Conservation (phyloP, 2,888 invertebrate species). For the Papilio demoleus region DNA sequence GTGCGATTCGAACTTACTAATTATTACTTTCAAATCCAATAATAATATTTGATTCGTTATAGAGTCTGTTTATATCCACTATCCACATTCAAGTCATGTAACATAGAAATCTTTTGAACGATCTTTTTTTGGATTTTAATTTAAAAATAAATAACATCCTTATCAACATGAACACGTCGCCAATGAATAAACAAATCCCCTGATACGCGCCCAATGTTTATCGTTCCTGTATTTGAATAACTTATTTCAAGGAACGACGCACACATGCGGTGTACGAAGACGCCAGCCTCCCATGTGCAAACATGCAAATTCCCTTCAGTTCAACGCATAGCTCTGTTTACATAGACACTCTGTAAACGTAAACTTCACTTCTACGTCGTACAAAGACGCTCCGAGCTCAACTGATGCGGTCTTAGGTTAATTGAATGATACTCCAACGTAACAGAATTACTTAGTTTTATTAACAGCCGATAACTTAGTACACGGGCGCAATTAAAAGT, state of each 20-base stretch:
- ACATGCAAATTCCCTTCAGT: slow-evolving; percentile 71
- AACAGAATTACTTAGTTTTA: slow-evolving; percentile 28
- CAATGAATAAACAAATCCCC: slow-evolving; percentile 34
- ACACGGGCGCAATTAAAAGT: background rate
- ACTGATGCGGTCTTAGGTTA: slow-evolving; percentile 62
- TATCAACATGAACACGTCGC: background rate
- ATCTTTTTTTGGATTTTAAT: too few species aligned
- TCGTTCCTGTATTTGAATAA: slow-evolving; percentile 58
- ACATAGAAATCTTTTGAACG: background rate
- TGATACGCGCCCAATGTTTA: slow-evolving; percentile 54
- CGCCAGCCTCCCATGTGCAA: slow-evolving; percentile 53
- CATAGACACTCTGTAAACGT: slow-evolving; percentile 60
- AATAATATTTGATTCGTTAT: too few species aligned
- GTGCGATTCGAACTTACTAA: too few species aligned
- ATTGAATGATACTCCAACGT: slow-evolving; percentile 53
- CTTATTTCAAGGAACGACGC: slow-evolving; percentile 52
- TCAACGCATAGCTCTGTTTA: slow-evolving; percentile 65
- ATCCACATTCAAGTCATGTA: background rate
- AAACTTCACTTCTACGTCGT: slow-evolving; percentile 65
- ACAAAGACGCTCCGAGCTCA: slow-evolving; percentile 61
- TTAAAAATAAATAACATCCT: background rate
- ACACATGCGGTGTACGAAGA: slow-evolving; percentile 42
- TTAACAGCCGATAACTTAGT: background rate
- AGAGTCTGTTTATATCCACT: too few species aligned
- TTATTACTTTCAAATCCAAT: too few species aligned